These are phyloP conservation scores for Caenorhabditis sp. DNA, from an alignment of 2,888 invertebrate species.

Conservation along the genomic window DNA sequence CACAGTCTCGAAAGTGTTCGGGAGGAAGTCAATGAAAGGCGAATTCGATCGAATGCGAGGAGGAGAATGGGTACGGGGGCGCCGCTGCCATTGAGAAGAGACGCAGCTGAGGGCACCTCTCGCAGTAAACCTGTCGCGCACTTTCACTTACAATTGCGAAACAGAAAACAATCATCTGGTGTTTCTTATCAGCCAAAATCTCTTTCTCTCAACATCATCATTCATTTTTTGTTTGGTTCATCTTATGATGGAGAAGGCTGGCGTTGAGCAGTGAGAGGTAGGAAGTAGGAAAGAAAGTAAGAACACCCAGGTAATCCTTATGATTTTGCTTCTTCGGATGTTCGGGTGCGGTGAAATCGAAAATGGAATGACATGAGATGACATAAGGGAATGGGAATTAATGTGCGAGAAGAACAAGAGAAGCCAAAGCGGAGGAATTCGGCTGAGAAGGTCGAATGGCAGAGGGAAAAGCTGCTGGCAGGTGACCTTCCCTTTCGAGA, in stretches of 20 bases:
- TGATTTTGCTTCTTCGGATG: no score
- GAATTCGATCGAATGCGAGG: neutral
- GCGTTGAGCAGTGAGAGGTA: no score
- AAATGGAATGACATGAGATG: slow-evolving; percentile 5
- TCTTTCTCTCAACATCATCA: neutral
- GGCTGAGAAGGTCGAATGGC: slow-evolving; percentile 44
- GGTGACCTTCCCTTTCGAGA: slow-evolving; percentile 43
- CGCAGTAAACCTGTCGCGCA: slow-evolving; percentile 51
- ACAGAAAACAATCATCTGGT: slow-evolving; percentile 37
- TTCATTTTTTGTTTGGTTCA: neutral
- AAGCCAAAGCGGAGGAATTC: no score
- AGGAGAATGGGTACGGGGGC: slow-evolving; percentile 12
- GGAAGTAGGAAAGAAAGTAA: no score
- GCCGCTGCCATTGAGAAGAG: slow-evolving; percentile 14
- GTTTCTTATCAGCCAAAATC: slow-evolving; percentile 24
- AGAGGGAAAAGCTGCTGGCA: slow-evolving; percentile 10
- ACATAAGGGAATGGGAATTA: slow-evolving; percentile 8
- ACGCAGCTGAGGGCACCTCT: slow-evolving; percentile 17
- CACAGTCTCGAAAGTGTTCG: no score
- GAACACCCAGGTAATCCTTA: no score
- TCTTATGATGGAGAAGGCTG: neutral
- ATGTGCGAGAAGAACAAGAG: slow-evolving; percentile 1
- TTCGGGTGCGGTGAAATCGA: no score
- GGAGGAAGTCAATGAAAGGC: neutral
- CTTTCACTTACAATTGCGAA: slow-evolving; percentile 48